phyloP scores from a whole-genome alignment of 2,888 invertebrate species.

The Dasypogon diadema region DNA sequence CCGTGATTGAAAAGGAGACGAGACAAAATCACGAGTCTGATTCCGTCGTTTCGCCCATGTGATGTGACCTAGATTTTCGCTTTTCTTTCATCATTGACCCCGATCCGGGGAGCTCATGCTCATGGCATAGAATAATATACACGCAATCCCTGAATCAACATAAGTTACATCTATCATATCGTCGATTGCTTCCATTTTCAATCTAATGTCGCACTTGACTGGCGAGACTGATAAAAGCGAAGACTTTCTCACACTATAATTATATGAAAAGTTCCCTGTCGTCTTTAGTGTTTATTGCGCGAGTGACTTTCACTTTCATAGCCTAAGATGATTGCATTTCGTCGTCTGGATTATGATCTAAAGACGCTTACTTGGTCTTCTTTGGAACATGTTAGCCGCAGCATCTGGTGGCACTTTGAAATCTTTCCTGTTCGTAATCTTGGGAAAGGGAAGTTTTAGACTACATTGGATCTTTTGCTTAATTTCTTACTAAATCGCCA shows the following conservation, averaged over 20 bases:
- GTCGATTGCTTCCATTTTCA: not conserved
- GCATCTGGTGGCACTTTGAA: too few species aligned
- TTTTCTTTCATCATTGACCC: conserved; percentile 42
- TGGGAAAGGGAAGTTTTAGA: too few species aligned
- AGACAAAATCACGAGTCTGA: conserved; percentile 4
- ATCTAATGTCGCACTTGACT: conserved; percentile 5
- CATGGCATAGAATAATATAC: not conserved
- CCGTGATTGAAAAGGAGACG: not conserved
- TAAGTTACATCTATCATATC: not conserved
- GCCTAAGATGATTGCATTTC: not conserved
- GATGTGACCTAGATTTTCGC: conserved; percentile 36
- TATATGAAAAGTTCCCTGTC: not conserved
- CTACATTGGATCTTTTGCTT: too few species aligned
- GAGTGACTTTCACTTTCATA: conserved; percentile 25
- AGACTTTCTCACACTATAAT: conserved; percentile 31
- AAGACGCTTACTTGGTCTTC: too few species aligned
- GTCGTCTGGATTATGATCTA: too few species aligned
- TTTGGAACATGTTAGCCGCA: too few species aligned
- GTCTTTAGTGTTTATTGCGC: not conserved
- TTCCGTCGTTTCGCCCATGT: conserved; percentile 27
- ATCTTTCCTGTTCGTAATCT: too few species aligned
- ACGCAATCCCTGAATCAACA: not conserved
- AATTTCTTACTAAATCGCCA: too few species aligned
- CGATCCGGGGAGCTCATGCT: not conserved
- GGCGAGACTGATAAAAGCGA: not conserved